phyloP scores from a whole-genome alignment of 2,888 invertebrate genomes.

The Ochlodes sylvanus region DNA sequence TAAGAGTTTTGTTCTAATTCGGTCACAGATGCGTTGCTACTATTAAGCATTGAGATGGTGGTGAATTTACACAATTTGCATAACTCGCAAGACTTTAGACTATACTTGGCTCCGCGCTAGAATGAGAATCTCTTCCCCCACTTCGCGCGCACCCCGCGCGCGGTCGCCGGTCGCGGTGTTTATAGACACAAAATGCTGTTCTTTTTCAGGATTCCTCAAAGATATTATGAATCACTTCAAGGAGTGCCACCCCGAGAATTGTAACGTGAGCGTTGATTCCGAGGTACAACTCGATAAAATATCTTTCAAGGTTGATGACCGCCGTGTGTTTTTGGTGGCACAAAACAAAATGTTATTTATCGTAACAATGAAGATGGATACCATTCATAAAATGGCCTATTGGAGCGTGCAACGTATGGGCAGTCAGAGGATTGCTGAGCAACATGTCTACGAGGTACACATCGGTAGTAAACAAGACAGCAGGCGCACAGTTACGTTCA shows the following conservation, averaged over 20 bases:
- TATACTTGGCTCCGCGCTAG: too few species aligned
- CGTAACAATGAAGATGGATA: constrained; percentile 70
- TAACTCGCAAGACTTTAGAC: too few species aligned
- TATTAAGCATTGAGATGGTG: too few species aligned
- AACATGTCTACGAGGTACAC: constrained; percentile 72
- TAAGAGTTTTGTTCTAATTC: too few species aligned
- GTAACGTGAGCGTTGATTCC: constrained; percentile 58
- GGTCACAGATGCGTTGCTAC: too few species aligned
- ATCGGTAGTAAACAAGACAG: constrained; percentile 64
- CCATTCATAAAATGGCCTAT: constrained; percentile 68
- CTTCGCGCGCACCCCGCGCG: too few species aligned
- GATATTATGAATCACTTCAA: constrained; percentile 72
- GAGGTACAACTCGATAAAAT: constrained; percentile 55
- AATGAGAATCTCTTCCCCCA: too few species aligned
- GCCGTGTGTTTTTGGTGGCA: constrained; percentile 61
- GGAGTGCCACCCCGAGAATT: constrained; percentile 63
- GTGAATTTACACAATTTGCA: too few species aligned
- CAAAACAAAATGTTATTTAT: constrained; percentile 68
- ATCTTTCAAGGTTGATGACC: constrained; percentile 54
- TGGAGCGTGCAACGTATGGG: constrained; percentile 75
- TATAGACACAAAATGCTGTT: background rate
- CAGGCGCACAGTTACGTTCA: constrained; percentile 64
- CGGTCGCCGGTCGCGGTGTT: too few species aligned
- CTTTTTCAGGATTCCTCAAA: constrained; percentile 62
- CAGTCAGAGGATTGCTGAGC: constrained; percentile 62